phyloP scores from a whole-genome alignment of 2,113 vertebrate genomes.

The Siniperca knerii region DNA sequence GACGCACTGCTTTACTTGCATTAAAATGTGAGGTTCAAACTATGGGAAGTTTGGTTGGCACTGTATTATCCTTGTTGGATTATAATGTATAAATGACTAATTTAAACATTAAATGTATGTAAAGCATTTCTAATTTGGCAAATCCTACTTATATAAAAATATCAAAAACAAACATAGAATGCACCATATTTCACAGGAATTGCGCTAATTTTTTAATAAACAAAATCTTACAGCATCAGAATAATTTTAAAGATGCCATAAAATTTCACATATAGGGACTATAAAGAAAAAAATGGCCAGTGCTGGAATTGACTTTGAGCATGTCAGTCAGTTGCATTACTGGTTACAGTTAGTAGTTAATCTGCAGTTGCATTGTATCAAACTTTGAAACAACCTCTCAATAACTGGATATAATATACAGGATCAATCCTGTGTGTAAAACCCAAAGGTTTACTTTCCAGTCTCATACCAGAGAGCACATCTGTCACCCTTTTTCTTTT shows the following conservation, averaged over 20 bases:
- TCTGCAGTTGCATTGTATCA: background rate
- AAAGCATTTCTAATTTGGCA: background rate
- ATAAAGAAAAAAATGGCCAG: background rate
- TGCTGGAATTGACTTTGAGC: background rate
- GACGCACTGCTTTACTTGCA: background rate
- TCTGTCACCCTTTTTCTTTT: background rate
- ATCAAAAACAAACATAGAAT: background rate
- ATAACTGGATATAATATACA: background rate
- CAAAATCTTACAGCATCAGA: background rate
- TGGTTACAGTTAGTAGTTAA: background rate
- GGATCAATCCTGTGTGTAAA: background rate
- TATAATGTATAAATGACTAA: background rate
- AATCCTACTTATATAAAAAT: background rate
- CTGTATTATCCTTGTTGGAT: background rate
- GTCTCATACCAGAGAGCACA: background rate
- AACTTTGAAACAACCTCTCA: no score
- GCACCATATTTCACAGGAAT: background rate
- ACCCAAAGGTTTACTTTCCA: no score
- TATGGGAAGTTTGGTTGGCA: background rate
- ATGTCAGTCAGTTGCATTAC: background rate
- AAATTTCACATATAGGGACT: background rate
- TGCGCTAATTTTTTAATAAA: background rate
- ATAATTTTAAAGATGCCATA: background rate
- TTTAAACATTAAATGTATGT: no score
- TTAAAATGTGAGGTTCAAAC: background rate